A percentile compares a stretch with the other conserved stretches of the same genome.
These are phyloP conservation scores for Ectemnius cavifrons DNA, from an alignment of 2,888 invertebrate genomes.

Conservation along the genomic window DNA sequence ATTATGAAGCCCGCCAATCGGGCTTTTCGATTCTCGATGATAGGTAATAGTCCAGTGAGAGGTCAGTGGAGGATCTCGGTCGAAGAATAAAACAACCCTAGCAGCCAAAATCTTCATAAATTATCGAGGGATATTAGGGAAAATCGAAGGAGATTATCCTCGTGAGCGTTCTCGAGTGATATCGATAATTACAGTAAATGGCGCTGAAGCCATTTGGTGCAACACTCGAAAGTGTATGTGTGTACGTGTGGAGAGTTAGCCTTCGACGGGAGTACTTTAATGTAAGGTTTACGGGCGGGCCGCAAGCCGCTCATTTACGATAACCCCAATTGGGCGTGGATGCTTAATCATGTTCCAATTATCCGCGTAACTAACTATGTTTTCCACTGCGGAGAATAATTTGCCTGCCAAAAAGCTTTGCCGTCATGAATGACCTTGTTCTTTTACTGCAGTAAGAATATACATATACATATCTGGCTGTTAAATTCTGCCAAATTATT, in stretches of 20 bases:
- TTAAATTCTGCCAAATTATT: background rate
- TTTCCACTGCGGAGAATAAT: conserved; percentile 16
- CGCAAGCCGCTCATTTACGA: conserved; percentile 38
- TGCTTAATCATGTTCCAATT: conserved; percentile 37
- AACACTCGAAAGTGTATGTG: background rate
- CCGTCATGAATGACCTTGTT: background rate
- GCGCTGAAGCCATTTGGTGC: background rate
- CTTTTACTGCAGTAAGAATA: background rate
- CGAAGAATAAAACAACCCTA: too few species aligned
- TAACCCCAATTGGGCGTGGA: conserved; percentile 31
- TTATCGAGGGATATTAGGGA: background rate
- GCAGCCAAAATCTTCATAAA: too few species aligned
- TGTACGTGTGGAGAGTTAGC: conserved; percentile 12
- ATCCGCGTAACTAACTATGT: conserved; percentile 21
- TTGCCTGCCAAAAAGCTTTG: background rate
- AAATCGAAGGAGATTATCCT: background rate
- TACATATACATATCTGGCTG: too few species aligned
- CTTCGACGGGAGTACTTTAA: conserved; percentile 22
- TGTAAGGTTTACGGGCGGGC: conserved; percentile 17
- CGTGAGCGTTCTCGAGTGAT: too few species aligned
- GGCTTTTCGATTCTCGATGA: too few species aligned
- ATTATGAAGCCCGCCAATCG: conserved; percentile 6
- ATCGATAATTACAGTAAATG: conserved; percentile 9
- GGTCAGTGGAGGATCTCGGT: too few species aligned
- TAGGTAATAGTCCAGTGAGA: too few species aligned